Percentiles rank a stretch among this genome's conserved stretches.
Conservation (phyloP, 2,113 vertebrate genomes). For the Halichoeres trimaculatus region DNA sequence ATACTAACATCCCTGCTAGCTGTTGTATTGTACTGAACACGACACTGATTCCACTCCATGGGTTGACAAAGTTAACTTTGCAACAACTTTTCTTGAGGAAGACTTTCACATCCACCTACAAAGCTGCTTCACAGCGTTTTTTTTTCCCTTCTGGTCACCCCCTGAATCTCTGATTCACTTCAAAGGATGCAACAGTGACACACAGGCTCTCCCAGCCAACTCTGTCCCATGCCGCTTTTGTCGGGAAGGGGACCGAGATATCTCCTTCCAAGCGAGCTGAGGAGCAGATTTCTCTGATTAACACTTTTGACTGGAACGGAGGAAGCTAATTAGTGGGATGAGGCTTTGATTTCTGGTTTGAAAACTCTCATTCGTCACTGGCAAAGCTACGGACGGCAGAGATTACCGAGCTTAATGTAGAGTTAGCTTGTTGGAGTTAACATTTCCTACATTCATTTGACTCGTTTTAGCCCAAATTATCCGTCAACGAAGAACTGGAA, state of each 20-base stretch:
- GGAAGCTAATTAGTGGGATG: constrained; percentile 5
- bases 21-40: too few species aligned
- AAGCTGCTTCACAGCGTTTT: too few species aligned
- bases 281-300: constrained; percentile 14
- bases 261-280: constrained; percentile 20
- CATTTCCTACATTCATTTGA: neutral
- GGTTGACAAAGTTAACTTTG: neutral
- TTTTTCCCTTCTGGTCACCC: constrained; percentile 1
- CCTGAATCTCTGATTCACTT: constrained; percentile 15
- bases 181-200: constrained; percentile 4
- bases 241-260: neutral
- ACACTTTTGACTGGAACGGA: constrained; percentile 16
- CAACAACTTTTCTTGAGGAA: neutral
- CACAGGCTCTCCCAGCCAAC: neutral
- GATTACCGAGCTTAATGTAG: neutral
- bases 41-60: too few species aligned
- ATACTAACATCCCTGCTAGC: too few species aligned
- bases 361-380: neutral
- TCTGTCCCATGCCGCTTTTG: neutral
- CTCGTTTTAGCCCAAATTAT: neutral
- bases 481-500: too few species aligned
- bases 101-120: neutral
- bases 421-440: neutral
- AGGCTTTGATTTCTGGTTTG: constrained; percentile 1
- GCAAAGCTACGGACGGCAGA: neutral